These are phyloP conservation scores for Ursus arctos DNA, from an alignment of 2,113 vertebrate species.

Conservation along the genomic window DNA sequence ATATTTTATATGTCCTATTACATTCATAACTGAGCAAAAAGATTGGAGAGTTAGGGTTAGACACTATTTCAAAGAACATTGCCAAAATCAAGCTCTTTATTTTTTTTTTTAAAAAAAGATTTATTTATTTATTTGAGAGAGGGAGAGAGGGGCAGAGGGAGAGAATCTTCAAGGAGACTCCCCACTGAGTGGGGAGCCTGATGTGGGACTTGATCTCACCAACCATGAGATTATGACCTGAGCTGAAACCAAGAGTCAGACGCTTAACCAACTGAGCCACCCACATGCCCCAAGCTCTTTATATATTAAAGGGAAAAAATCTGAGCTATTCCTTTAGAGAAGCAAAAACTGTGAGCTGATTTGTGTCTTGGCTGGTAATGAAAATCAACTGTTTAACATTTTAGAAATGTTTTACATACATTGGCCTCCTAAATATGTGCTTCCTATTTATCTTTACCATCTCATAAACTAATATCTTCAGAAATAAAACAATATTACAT, in stretches of 20 bases:
- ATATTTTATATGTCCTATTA: neutral
- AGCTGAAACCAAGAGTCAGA: neutral
- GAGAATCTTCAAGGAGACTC: neutral
- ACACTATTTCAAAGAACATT: neutral
- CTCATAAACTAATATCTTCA: conserved; percentile 19
- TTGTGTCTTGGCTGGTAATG: conserved; percentile 2
- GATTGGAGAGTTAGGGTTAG: neutral
- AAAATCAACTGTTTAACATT: conserved; percentile 48
- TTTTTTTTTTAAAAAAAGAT: neutral
- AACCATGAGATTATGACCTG: neutral
- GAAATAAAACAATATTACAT: conserved; percentile 49
- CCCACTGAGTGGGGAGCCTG: neutral
- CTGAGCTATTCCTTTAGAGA: neutral
- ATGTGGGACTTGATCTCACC: neutral
- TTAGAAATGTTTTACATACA: conserved; percentile 51
- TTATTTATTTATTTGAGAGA: neutral
- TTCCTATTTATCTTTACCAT: neutral
- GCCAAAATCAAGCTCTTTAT: conserved; percentile 36
- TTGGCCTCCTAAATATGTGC: conserved; percentile 45
- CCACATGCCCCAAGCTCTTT: neutral
- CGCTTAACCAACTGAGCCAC: neutral
- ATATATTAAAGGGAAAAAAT: neutral
- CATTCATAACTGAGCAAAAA: neutral
- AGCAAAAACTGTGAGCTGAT: neutral
- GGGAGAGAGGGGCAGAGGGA: neutral